A percentile compares a stretch with the other conserved stretches of the same genome.
These are phyloP conservation scores for Muscidifurax raptorellus DNA, from an alignment of 1,140 invertebrate species.

Conservation along the genomic window DNA sequence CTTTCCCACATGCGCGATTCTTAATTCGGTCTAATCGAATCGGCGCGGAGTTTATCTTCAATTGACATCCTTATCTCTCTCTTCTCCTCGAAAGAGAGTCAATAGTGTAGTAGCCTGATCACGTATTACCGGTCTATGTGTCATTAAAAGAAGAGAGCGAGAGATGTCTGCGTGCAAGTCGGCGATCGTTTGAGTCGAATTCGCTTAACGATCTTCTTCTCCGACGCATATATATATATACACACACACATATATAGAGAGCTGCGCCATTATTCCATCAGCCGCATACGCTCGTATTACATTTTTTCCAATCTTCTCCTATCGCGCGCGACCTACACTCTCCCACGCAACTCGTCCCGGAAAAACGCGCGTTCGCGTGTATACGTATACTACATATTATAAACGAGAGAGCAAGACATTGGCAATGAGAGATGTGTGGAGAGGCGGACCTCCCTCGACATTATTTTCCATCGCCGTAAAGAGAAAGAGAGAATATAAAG, in stretches of 20 bases:
- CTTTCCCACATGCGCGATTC: background rate
- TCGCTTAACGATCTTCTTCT: no score
- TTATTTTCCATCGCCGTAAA: background rate
- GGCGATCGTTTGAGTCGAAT: no score
- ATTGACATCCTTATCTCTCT: conserved; percentile 4
- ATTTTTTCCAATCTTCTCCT: background rate
- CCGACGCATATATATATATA: no score
- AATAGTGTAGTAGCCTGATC: background rate
- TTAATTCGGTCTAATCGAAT: background rate
- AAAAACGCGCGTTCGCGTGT: background rate
- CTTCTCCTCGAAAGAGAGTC: no score
- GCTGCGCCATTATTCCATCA: no score
- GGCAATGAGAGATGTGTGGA: background rate
- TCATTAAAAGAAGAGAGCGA: no score
- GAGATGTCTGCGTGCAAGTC: no score
- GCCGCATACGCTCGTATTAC: no score
- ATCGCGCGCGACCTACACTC: no score
- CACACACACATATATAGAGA: no score
- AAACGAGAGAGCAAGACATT: conserved; percentile 2
- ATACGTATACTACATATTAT: no score
- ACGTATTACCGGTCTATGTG: background rate
- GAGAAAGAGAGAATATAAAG: background rate
- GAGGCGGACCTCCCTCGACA: background rate
- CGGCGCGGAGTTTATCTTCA: background rate
- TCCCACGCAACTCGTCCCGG: background rate